Percentiles rank a stretch among this genome's conserved stretches.
phyloP scores from a whole-genome alignment of 2,113 vertebrate genomes.

The Cheirogaleus medius region DNA sequence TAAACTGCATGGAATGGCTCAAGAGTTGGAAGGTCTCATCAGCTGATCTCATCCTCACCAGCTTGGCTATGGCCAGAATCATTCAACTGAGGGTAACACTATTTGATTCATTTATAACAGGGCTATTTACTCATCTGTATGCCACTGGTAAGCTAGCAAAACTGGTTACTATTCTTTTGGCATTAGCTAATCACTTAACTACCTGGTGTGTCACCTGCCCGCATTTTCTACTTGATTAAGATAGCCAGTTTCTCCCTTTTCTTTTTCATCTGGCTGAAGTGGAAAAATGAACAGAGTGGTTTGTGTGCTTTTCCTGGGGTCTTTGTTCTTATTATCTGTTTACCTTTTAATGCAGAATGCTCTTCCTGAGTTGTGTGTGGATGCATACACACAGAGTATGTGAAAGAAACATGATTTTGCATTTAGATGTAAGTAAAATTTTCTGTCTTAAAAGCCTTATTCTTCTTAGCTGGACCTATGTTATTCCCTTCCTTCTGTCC shows the following conservation, averaged over 20 bases:
- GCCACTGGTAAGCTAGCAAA: background rate
- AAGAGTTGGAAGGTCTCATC: background rate
- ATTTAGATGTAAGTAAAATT: accelerated
- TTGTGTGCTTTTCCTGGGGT: background rate
- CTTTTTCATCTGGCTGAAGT: background rate
- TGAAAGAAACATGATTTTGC: background rate
- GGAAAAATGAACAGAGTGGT: background rate
- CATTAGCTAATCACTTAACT: background rate
- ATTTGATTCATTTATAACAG: background rate
- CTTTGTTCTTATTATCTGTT: background rate
- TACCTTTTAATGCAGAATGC: background rate
- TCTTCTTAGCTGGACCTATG: background rate
- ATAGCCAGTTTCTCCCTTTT: background rate
- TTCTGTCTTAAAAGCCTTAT: background rate
- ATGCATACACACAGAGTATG: background rate
- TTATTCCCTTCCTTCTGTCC: background rate
- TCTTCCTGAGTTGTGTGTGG: background rate
- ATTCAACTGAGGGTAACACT: background rate
- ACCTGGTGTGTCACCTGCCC: background rate
- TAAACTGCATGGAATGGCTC: background rate
- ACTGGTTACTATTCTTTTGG: background rate
- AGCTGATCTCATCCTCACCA: background rate
- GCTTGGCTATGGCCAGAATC: background rate
- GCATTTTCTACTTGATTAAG: conserved; percentile 10
- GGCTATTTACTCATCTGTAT: background rate